Percentiles rank a stretch among this genome's conserved stretches.
Conservation (phyloP, 2,113 vertebrate species). For the Datnioides undecimradiatus region DNA sequence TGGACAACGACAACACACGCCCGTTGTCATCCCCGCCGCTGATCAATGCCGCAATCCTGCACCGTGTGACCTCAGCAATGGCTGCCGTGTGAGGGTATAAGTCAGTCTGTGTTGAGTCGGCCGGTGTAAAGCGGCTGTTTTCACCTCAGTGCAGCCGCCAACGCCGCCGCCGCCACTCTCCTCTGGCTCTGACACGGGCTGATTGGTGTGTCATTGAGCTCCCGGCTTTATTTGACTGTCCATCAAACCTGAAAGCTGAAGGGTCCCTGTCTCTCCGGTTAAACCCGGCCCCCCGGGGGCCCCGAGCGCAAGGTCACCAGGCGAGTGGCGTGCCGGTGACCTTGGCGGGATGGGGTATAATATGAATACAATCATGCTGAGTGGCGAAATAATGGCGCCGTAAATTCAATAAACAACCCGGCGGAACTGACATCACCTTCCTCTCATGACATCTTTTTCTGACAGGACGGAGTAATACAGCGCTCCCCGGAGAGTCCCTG, state of each 20-base stretch:
- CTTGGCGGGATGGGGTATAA: constrained; percentile 79
- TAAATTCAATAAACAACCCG: constrained; percentile 84
- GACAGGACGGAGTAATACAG: constrained; percentile 79
- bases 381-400: constrained; percentile 81
- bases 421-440: constrained; percentile 77
- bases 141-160: constrained; percentile 27
- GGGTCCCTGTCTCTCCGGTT: constrained; percentile 63
- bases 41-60: constrained; percentile 55
- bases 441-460: constrained; percentile 77
- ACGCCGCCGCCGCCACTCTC: neutral
- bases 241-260: constrained; percentile 71
- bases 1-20: constrained; percentile 20
- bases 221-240: constrained; percentile 65
- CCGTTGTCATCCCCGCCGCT: constrained; percentile 21
- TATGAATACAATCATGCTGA: constrained; percentile 85
- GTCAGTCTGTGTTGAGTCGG: constrained; percentile 37
- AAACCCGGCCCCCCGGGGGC: constrained; percentile 27
- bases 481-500: constrained; percentile 73
- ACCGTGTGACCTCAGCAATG: constrained; percentile 43
- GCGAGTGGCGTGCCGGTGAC: constrained; percentile 49
- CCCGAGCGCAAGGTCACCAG: constrained; percentile 71
- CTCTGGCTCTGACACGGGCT: constrained; percentile 45
- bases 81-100: neutral
- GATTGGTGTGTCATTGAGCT: constrained; percentile 76
- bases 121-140: constrained; percentile 39